phyloP scores from a whole-genome alignment of 2,888 invertebrate genomes.

The Oscheius sp. region DNA sequence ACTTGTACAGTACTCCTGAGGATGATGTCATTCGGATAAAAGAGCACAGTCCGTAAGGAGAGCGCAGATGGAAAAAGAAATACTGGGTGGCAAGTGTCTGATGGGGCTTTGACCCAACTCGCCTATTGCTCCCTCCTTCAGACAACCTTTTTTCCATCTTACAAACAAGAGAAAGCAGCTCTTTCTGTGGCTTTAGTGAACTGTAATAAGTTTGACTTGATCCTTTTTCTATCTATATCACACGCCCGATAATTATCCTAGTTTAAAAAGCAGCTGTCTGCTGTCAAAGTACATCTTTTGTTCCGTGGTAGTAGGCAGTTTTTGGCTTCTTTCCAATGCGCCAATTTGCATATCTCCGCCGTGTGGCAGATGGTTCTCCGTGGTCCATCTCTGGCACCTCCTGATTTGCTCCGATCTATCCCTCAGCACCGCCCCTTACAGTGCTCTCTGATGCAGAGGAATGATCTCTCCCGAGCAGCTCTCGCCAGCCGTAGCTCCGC shows the following conservation, averaged over 20 bases:
- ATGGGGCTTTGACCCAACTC: not conserved
- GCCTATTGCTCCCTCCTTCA: too few relatives aligned
- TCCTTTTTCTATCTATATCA: constrained; percentile 3
- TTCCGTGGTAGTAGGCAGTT: constrained; percentile 14
- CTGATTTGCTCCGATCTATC: not conserved
- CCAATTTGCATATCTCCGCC: constrained; percentile 34
- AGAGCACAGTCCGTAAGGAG: constrained; percentile 3
- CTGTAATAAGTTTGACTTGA: too few relatives aligned
- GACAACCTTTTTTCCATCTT: not conserved
- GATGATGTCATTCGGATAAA: constrained; percentile 32
- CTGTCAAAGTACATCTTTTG: not conserved
- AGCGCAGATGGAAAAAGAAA: not conserved
- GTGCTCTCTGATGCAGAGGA: constrained; percentile 29
- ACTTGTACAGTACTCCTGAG: constrained; percentile 28
- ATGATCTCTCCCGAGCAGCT: constrained; percentile 12
- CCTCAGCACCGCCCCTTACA: constrained; percentile 24
- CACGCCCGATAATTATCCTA: not conserved
- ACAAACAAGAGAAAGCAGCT: too few relatives aligned
- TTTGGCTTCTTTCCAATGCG: constrained; percentile 30
- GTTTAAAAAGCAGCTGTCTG: not conserved
- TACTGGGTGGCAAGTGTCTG: not conserved
- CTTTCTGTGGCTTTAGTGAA: too few relatives aligned
- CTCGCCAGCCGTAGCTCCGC: constrained; percentile 24
- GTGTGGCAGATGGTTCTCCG: constrained; percentile 29
- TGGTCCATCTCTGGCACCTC: constrained; percentile 7